These are phyloP conservation scores for Paraplagusia blochii DNA, from an alignment of 2,113 vertebrate species.

Conservation along the genomic window DNA sequence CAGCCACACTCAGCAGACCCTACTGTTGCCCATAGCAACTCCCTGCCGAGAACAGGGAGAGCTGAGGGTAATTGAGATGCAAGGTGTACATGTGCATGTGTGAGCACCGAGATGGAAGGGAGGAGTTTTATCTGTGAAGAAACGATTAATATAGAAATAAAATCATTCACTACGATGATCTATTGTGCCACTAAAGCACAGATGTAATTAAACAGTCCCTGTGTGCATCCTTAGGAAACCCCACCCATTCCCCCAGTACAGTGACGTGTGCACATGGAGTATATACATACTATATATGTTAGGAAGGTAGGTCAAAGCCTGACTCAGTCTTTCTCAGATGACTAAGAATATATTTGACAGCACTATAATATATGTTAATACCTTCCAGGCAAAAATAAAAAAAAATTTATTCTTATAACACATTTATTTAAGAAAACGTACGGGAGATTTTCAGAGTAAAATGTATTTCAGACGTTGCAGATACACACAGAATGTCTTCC, in stretches of 20 bases:
- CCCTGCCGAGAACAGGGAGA: slow-evolving; percentile 17
- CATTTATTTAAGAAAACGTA: no score
- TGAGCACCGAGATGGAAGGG: slow-evolving; percentile 17
- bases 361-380: background rate
- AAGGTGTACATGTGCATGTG: slow-evolving; percentile 28
- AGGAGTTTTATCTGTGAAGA: slow-evolving; percentile 29
- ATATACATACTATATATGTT: no score
- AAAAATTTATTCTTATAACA: no score
- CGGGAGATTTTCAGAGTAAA: no score
- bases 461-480: no score
- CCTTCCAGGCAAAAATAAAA: background rate
- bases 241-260: slow-evolving; percentile 2
- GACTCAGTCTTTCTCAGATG: background rate
- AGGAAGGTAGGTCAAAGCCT: no score
- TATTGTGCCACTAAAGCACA: background rate
- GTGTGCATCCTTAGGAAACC: slow-evolving; percentile 32
- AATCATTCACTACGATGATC: background rate
- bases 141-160: slow-evolving; percentile 64
- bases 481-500: no score
- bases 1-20: slow-evolving; percentile 14
- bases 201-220: slow-evolving; percentile 15
- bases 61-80: slow-evolving; percentile 32
- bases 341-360: background rate
- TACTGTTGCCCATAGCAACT: slow-evolving; percentile 55
- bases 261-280: no score